These are phyloP conservation scores for Phylloscopus whistleri DNA, from an alignment of 2,113 vertebrate genomes.

Conservation along the genomic window DNA sequence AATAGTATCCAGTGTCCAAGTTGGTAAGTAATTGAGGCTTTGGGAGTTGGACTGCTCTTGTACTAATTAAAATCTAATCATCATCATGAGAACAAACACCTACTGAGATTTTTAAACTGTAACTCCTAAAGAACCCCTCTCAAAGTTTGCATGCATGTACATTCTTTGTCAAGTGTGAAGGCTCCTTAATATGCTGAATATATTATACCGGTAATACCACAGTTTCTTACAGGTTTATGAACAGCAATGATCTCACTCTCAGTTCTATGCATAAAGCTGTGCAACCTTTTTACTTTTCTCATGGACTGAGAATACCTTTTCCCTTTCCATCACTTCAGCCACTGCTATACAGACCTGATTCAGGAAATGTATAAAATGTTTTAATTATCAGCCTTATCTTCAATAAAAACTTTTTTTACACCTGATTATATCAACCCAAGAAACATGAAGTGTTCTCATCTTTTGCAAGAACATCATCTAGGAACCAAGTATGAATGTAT, in stretches of 20 bases:
- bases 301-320: background rate
- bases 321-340: background rate
- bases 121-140: background rate
- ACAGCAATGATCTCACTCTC: background rate
- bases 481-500: background rate
- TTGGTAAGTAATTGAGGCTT: constrained; percentile 6
- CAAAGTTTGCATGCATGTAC: background rate
- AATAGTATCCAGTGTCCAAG: constrained; percentile 23
- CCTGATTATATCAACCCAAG: background rate
- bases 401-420: background rate
- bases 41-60: constrained; percentile 31
- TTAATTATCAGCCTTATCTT: background rate
- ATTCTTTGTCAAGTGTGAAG: background rate
- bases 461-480: background rate
- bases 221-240: background rate
- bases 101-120: constrained; percentile 18
- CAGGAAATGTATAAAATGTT: background rate
- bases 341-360: rapidly evolving
- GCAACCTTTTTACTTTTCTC: background rate
- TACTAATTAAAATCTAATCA: constrained; percentile 63
- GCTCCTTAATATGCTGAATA: constrained; percentile 15
- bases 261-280: background rate
- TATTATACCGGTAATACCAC: background rate
- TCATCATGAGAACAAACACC: constrained; percentile 35
- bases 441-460: background rate